Conservation (phyloP, 2,797 vertebrate species). For the Rhabdomys pumilio region DNA sequence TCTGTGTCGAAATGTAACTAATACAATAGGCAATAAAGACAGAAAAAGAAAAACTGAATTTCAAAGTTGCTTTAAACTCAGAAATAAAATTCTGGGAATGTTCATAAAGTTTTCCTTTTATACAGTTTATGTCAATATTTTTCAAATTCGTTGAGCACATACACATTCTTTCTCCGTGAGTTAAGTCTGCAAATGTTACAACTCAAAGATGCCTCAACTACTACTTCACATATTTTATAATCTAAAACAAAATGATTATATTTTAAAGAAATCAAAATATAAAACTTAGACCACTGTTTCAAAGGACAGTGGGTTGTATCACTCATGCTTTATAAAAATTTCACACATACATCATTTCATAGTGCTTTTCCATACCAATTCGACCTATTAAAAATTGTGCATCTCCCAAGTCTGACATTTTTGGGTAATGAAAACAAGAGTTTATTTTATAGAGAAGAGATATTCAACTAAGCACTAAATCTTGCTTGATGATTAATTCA, state of each 20-base stretch:
- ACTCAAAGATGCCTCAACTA: background rate
- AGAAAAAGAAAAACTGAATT: slow-evolving; percentile 46
- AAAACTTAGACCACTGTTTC: slow-evolving; percentile 5
- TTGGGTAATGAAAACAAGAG: background rate
- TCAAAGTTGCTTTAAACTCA: slow-evolving; percentile 51
- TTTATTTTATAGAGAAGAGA: background rate
- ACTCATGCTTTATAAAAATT: slow-evolving; percentile 2
- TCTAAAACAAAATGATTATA: slow-evolving; percentile 45
- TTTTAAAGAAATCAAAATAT: slow-evolving; percentile 4
- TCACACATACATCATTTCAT: background rate
- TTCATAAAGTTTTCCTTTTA: background rate
- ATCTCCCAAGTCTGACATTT: background rate
- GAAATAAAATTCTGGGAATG: slow-evolving; percentile 28
- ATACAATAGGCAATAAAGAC: slow-evolving; percentile 10
- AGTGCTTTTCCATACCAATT: background rate
- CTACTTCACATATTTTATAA: slow-evolving; percentile 46
- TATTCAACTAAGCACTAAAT: background rate
- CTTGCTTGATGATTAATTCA: slow-evolving; percentile 28
- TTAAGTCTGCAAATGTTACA: background rate
- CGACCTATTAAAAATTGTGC: background rate
- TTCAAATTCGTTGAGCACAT: slow-evolving; percentile 8
- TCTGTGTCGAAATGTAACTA: background rate
- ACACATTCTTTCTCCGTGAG: background rate
- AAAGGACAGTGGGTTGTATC: background rate
- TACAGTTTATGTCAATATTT: slow-evolving; percentile 17